Evolutionary conservation across 2,797 vertebrate species (phyloP).

Genomic region (Furcifer pardalis): DNA sequence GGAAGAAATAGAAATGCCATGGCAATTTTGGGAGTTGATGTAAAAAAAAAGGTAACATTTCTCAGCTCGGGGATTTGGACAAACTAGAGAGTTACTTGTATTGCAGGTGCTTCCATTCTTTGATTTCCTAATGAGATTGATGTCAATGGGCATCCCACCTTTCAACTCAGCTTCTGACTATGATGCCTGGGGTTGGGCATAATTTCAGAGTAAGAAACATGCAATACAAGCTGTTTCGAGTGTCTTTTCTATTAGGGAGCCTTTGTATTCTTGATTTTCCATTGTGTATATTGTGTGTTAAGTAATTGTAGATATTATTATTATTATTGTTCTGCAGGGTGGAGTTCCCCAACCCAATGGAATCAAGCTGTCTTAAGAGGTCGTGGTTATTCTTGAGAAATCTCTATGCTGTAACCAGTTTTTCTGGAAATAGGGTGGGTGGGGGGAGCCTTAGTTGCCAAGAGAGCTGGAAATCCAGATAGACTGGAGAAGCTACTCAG

Average conservation of each 20-base stretch:
- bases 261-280: not conserved
- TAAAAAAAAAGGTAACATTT: not conserved
- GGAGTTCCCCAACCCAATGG: not conserved
- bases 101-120: not conserved
- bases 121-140: not conserved
- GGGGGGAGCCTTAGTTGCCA: no score
- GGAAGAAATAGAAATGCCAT: no score
- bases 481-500: not conserved
- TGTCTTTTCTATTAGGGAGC: not conserved
- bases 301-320: not conserved
- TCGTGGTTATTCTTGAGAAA: not conserved
- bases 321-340: not conserved
- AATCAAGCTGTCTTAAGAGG: slow-evolving; percentile 2
- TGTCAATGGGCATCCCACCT: not conserved
- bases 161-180: not conserved
- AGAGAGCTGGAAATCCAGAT: slow-evolving; percentile 9
- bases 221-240: not conserved
- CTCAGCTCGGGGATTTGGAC: not conserved
- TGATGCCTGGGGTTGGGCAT: not conserved
- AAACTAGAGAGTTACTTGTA: not conserved
- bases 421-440: not conserved
- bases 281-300: not conserved
- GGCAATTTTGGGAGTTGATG: no score
- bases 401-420: slow-evolving; percentile 12
- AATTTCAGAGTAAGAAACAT: not conserved